These are phyloP conservation scores for Hyles euphorbiae DNA, from an alignment of 1,140 invertebrate species.

Conservation along the genomic window DNA sequence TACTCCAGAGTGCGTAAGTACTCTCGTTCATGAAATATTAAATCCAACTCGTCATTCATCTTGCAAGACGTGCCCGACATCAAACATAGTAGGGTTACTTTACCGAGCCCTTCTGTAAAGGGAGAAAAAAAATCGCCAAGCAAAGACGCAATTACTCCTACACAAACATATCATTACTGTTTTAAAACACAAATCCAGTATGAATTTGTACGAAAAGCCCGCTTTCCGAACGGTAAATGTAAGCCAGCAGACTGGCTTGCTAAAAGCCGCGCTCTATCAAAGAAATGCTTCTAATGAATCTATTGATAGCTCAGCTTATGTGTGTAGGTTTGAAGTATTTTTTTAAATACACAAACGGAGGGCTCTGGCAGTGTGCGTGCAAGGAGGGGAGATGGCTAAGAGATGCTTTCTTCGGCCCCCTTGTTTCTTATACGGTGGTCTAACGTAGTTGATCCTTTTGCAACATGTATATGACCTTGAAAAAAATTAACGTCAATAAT, in stretches of 20 bases:
- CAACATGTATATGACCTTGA: no score
- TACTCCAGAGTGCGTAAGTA: no score
- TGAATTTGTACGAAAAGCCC: not conserved
- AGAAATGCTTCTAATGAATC: slow-evolving; percentile 73
- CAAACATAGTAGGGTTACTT: slow-evolving; percentile 50
- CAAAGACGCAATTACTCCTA: slow-evolving; percentile 69
- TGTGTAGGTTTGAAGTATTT: slow-evolving; percentile 58
- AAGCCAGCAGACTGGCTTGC: slow-evolving; percentile 36
- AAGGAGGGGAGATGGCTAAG: slow-evolving; percentile 65
- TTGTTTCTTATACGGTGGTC: slow-evolving; percentile 55
- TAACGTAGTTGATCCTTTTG: slow-evolving; percentile 6
- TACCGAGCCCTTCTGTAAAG: slow-evolving; percentile 43
- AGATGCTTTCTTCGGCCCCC: slow-evolving; percentile 70
- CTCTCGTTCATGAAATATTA: slow-evolving; percentile 13
- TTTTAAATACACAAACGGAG: slow-evolving; percentile 49
- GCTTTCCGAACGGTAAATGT: slow-evolving; percentile 21
- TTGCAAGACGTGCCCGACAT: slow-evolving; percentile 54
- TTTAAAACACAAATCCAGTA: not conserved
- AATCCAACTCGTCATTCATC: slow-evolving; percentile 35
- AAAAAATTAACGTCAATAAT: no score
- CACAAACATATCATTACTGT: slow-evolving; percentile 22
- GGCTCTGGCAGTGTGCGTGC: slow-evolving; percentile 45
- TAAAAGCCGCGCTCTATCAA: slow-evolving; percentile 68
- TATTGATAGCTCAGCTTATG: slow-evolving; percentile 63
- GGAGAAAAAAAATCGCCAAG: slow-evolving; percentile 57